Conservation (phyloP, 37 sponge, comb jelly and placozoan species). For the Theonella swinhoei region DNA sequence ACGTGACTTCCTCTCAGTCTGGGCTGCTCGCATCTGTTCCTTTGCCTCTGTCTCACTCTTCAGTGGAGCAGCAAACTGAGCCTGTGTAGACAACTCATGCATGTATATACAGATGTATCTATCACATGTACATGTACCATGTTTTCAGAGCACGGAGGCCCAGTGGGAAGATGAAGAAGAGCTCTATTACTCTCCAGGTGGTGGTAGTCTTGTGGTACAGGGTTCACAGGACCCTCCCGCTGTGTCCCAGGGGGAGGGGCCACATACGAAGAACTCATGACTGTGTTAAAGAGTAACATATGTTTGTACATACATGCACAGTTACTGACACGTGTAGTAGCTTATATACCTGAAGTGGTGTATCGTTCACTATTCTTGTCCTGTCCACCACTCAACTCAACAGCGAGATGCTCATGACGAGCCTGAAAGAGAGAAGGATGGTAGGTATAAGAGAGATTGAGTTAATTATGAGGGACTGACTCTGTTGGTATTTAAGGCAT, state of each 20-base stretch:
- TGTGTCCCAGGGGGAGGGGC: conserved; percentile 19
- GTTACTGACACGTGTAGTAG: background rate
- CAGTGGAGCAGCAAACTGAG: conserved; percentile 7
- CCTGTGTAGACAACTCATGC: background rate
- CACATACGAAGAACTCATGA: conserved; percentile 45
- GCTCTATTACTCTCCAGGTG: conserved; percentile 69
- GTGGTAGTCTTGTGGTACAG: conserved; percentile 34
- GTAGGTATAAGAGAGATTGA: no score
- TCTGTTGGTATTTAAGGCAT: conserved; percentile 17
- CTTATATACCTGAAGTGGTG: background rate
- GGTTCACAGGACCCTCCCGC: conserved; percentile 7
- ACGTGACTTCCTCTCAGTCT: conserved; percentile 48
- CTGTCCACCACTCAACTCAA: conserved; percentile 29
- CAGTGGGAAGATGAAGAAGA: conserved; percentile 47
- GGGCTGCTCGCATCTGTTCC: background rate
- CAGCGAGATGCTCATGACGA: conserved; percentile 24
- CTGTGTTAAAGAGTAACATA: conserved; percentile 18
- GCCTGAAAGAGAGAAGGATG: background rate
- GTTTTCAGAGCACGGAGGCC: background rate
- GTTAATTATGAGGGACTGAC: conserved; percentile 23
- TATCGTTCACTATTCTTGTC: background rate
- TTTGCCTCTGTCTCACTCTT: conserved; percentile 10
- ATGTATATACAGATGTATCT: background rate
- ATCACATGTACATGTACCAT: background rate
- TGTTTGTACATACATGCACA: background rate